A percentile compares a stretch with the other conserved stretches of the same genome.
Conservation (phyloP, 2,888 invertebrate species). For the Drosophila mercatorum region DNA sequence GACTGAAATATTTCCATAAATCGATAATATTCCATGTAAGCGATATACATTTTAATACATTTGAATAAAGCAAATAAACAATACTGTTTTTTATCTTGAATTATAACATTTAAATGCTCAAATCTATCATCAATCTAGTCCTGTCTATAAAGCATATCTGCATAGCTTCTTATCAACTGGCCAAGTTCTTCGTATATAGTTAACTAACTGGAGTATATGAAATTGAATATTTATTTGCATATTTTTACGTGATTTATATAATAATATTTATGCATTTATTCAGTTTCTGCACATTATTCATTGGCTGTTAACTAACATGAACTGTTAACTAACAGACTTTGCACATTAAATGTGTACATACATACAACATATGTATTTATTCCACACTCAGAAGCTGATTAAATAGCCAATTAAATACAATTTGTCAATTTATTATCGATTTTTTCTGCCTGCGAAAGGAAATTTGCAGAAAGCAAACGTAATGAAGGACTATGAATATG, state of each 20-base stretch:
- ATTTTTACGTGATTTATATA: not conserved
- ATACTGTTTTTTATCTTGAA: too few relatives aligned
- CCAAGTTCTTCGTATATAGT: not conserved
- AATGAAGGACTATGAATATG: not conserved
- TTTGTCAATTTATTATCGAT: constrained; percentile 4
- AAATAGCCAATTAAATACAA: not conserved
- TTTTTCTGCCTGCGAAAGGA: not conserved
- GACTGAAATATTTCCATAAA: not conserved
- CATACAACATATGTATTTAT: not conserved
- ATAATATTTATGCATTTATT: not conserved
- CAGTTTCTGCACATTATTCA: not conserved
- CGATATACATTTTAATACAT: not conserved
- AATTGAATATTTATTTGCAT: not conserved
- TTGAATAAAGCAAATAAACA: not conserved
- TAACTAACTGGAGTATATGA: not conserved
- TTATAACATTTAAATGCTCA: not conserved
- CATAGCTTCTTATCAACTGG: not conserved
- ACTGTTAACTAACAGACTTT: not conserved
- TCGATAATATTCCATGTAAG: not conserved
- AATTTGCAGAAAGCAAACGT: not conserved
- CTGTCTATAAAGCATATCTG: not conserved
- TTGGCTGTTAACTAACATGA: not conserved
- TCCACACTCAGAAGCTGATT: not conserved
- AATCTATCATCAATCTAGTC: not conserved
- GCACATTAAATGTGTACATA: not conserved